Percentiles rank a stretch among this genome's conserved stretches.
Evolutionary conservation across 2,888 invertebrate species (phyloP).

Genomic region (Scaptomyza flava): DNA sequence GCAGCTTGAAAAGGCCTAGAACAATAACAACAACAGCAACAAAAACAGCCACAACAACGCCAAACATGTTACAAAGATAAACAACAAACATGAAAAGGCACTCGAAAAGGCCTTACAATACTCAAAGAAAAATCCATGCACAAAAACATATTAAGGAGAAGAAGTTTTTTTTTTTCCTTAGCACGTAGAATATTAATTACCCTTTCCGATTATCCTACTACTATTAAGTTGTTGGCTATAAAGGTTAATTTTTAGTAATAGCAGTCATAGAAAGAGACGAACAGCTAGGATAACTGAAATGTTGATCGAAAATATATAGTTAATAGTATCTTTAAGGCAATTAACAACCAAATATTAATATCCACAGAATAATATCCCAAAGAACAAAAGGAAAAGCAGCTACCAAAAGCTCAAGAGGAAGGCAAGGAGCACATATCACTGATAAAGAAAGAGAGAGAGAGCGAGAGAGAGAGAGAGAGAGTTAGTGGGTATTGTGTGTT

Average conservation of each 20-base stretch:
- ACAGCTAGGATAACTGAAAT: no score
- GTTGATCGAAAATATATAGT: neutral
- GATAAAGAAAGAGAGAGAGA: neutral
- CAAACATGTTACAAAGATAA: conserved; percentile 4
- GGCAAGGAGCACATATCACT: neutral
- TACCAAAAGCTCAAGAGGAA: conserved; percentile 9
- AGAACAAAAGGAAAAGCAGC: conserved; percentile 54
- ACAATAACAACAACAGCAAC: conserved; percentile 2
- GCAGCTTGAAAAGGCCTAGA: conserved; percentile 10
- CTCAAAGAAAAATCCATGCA: neutral
- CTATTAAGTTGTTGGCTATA: no score
- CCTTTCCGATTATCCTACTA: neutral
- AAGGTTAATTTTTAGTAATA: no score
- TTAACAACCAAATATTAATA: no score
- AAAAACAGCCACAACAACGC: conserved; percentile 16
- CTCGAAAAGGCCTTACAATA: conserved; percentile 9
- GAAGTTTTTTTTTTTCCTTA: no score
- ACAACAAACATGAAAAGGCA: neutral
- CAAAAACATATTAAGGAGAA: conserved; percentile 15
- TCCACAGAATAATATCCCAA: neutral
- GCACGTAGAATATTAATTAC: neutral
- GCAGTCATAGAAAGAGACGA: no score
- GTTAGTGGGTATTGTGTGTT: no score
- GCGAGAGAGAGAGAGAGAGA: neutral
- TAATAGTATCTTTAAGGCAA: neutral